Base-by-base conservation (phyloP, 2,797 vertebrate species). In the Sparus aurata region DNA sequence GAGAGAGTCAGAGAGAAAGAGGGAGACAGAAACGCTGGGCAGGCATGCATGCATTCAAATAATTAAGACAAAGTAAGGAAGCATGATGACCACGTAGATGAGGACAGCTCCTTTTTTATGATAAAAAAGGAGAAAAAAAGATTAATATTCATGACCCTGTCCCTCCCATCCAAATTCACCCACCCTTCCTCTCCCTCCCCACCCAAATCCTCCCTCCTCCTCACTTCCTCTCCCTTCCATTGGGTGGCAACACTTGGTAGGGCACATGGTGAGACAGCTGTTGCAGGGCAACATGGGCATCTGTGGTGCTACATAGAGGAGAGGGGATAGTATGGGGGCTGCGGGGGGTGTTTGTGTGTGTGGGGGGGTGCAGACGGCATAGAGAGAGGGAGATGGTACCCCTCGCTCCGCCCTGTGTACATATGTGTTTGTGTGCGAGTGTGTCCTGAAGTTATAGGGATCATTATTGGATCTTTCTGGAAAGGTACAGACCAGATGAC, bases 191-290 rank as follows among this genome's bases (percentile, higher is more conserved):
- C 73, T 85, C 83, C 57, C 49, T 68, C 77, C 80, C 72, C 77
- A 84, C 83, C 70, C 80, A 81, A 84, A 84, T 76, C 65, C 86
- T 77, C 84, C 83, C 88, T 88, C 91, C 90, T 89, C 80, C 91
- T 88, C 84, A 91, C 89, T 93, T 92, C 91, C 87, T 90, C 92
- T 89, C 89, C 90, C 83, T 82, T 91, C 89, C 91, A 86, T 92
- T 92, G 91, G 91, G 93, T 94, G 92, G 94, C 95, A 96, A 95
- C 94, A 95, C 95, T 95, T 95, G 95, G 95, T 96, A 85, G 90
- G 94, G 92, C 95, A 96, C 95, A 96, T 95, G 94, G 95, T 94
- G 94, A 94, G 95, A 94, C 95, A 96, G 95, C 95, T 96, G 95
- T 96, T 96, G 94, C 95, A 92, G 95, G 93, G 93, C 92, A 95